These are phyloP conservation scores for Ophthalmolycus amberensis DNA, from an alignment of 2,113 vertebrate species.

Conservation along the genomic window DNA sequence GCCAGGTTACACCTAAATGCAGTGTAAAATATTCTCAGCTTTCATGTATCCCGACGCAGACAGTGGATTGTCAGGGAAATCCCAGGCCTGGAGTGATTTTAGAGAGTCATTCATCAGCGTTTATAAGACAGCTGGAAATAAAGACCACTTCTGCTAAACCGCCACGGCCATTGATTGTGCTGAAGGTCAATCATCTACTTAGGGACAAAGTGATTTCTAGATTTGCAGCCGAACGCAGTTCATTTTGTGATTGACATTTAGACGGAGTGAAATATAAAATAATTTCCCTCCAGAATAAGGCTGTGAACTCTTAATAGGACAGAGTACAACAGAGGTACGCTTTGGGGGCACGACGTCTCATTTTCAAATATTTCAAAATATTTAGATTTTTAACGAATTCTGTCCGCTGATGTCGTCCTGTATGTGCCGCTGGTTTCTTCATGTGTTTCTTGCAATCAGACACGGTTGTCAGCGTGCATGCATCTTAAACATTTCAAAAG, in stretches of 20 bases:
- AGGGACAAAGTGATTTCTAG: conserved; percentile 71
- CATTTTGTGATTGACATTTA: conserved; percentile 65
- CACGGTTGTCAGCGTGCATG: conserved; percentile 57
- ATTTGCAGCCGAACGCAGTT: conserved; percentile 60
- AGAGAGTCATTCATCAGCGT: conserved; percentile 81
- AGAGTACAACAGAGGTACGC: conserved; percentile 15
- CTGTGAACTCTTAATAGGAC: conserved; percentile 43
- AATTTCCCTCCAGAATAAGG: conserved; percentile 47
- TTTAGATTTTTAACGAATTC: background rate
- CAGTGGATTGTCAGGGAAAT: conserved; percentile 54
- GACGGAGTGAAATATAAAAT: conserved; percentile 54
- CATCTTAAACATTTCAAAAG: conserved; percentile 60
- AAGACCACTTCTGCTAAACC: conserved; percentile 80
- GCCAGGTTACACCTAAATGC: conserved; percentile 22
- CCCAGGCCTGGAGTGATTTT: conserved; percentile 76
- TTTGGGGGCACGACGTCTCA: background rate
- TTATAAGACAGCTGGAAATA: conserved; percentile 79
- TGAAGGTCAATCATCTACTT: conserved; percentile 81
- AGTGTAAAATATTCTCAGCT: conserved; percentile 41
- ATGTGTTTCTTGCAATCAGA: conserved; percentile 43
- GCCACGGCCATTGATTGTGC: conserved; percentile 74
- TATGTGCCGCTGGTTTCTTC: background rate
- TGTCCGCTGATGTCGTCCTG: background rate
- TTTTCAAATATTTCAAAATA: background rate
- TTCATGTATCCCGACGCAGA: conserved; percentile 27